Evolutionary conservation across 1,140 invertebrate species (phyloP), one percentile per base, ranked within the genome.

Genomic region (Trachymyrmex septentrionalis): DNA sequence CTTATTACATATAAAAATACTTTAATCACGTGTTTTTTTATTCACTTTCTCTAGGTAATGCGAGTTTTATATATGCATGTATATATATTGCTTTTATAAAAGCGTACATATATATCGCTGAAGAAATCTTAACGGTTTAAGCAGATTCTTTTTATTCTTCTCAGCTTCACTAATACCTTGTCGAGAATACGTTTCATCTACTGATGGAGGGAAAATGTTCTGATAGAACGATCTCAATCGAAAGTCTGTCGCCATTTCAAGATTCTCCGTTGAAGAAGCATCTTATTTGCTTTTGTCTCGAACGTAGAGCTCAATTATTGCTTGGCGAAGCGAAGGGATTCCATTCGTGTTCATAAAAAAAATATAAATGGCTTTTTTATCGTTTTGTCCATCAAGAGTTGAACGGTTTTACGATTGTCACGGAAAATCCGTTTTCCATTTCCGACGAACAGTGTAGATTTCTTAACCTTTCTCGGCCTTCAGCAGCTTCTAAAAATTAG

Each of bases 251-350:
- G 38, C 44, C 69, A 75, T 84, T 81, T 69, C 53, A 48, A 57
- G 77, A 81, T 57, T 84, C 69, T 73, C 55, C 19, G 44, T 75
- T 73, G 71, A 63, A 27, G 63, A 73, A 75, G 80, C 57, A 30
- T 75, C 80, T 84, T 84, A 84, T 84, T 84, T 84, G 55, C 80
- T 84, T 84, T 84, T 84, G 69, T 84, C 80, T 84, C 55, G 67
- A 82, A 72, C 78, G 53, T 81, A 82, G 19, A 61, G 80, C 55
- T 84, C 80, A 75, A 75, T 84, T 84, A 84, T 38, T 84, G 69
- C 27, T 63, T 71, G 80, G n/a, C 44, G 80, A 84, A 84, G 69
- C 80, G 80, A 24, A 84, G 1, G 55, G n/a, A 84, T 84, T 75
- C 57, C 55, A 63, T 61, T 71, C 38, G 55, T 61, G 55, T 59